phyloP scores from a whole-genome alignment of 2,797 vertebrate species.

The Neoniphon sammara region DNA sequence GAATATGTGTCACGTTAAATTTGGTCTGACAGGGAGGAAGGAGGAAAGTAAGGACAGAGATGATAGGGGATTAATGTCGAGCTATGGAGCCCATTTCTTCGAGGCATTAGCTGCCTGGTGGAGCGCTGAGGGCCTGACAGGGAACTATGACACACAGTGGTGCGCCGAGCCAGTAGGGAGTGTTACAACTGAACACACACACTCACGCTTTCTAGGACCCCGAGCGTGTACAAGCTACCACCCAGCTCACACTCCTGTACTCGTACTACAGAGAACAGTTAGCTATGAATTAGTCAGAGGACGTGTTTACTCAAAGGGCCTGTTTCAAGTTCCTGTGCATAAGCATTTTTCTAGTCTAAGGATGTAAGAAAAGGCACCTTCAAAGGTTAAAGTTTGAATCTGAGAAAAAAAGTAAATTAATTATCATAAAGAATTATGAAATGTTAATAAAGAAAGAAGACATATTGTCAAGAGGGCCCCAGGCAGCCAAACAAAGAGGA shows the following conservation, averaged over 20 bases:
- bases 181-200: constrained; percentile 64
- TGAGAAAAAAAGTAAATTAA: constrained; percentile 21
- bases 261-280: constrained; percentile 2
- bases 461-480: constrained; percentile 49
- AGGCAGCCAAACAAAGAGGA: constrained; percentile 40
- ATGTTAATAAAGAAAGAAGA: constrained; percentile 50
- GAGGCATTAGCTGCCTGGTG: constrained; percentile 79
- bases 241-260: constrained; percentile 35
- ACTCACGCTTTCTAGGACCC: constrained; percentile 33
- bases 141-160: constrained; percentile 68
- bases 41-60: constrained; percentile 70
- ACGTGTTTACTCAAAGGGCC: not conserved
- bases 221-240: constrained; percentile 34
- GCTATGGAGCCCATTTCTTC: constrained; percentile 76
- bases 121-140: constrained; percentile 77
- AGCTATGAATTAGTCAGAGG: constrained; percentile 5
- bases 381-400: constrained; percentile 5
- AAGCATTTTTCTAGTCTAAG: not conserved
- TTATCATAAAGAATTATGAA: constrained; percentile 42
- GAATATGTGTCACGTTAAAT: constrained; percentile 82
- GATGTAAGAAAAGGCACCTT: constrained; percentile 11
- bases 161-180: constrained; percentile 68
- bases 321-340: not conserved
- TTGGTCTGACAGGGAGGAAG: constrained; percentile 72
- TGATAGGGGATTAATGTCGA: constrained; percentile 78